A percentile compares a stretch with the other conserved stretches of the same genome.
Conservation (phyloP, 2,888 invertebrate species). For the Heliconius cydno region DNA sequence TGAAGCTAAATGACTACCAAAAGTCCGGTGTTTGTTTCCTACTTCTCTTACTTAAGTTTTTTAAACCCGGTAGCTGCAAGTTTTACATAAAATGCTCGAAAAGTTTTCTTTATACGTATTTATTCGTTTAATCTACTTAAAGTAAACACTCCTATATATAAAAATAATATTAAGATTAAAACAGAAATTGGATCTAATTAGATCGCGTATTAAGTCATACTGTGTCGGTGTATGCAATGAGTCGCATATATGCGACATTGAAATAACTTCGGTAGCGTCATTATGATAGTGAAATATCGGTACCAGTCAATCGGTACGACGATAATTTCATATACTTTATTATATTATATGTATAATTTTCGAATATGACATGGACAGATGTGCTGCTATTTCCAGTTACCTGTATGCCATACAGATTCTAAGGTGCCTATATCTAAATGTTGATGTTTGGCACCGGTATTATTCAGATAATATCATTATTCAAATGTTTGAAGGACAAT, state of each 20-base stretch:
- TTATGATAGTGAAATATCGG: conserved; percentile 24
- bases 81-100: no score
- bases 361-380: neutral
- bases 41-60: neutral
- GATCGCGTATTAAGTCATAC: neutral
- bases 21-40: neutral
- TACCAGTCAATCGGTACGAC: neutral
- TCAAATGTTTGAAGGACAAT: conserved; percentile 14
- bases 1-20: no score
- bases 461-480: conserved; percentile 13
- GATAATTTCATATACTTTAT: neutral
- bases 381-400: conserved; percentile 29
- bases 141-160: neutral
- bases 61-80: neutral
- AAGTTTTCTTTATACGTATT: no score
- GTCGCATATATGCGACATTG: neutral
- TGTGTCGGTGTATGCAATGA: neutral
- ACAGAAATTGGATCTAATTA: conserved; percentile 18
- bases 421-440: neutral
- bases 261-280: conserved; percentile 17
- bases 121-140: neutral
- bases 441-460: neutral
- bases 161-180: neutral
- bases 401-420: neutral
- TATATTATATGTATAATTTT: neutral